Evolutionary conservation across 1,140 invertebrate genomes (phyloP).

Genomic region (Vanessa atalanta): DNA sequence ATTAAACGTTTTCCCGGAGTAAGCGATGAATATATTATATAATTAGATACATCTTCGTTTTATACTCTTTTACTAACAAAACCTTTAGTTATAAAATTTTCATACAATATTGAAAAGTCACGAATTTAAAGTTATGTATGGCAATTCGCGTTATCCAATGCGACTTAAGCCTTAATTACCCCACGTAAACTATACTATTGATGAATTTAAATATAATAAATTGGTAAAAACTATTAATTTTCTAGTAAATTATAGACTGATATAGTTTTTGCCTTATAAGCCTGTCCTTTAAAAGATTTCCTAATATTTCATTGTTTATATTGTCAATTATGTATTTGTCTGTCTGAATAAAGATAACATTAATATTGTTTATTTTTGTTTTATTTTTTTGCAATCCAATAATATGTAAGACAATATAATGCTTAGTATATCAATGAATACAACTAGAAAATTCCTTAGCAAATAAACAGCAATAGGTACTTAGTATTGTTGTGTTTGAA

Average conservation of each 20-base stretch:
- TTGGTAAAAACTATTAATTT: slow-evolving; percentile 35
- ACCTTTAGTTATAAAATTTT: background rate
- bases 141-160: slow-evolving; percentile 25
- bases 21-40: background rate
- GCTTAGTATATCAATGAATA: no score
- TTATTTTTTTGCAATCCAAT: slow-evolving; percentile 18
- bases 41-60: slow-evolving; percentile 9
- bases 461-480: no score
- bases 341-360: slow-evolving; percentile 44
- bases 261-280: slow-evolving; percentile 54
- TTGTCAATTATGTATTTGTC: slow-evolving; percentile 60
- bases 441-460: no score
- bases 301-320: slow-evolving; percentile 51
- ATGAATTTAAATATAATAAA: slow-evolving; percentile 33
- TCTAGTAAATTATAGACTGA: slow-evolving; percentile 53
- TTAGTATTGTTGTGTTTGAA: no score
- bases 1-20: background rate
- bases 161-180: slow-evolving; percentile 16
- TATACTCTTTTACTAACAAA: slow-evolving; percentile 6
- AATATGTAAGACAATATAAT: background rate
- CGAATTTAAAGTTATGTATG: slow-evolving; percentile 12
- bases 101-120: background rate
- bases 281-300: slow-evolving; percentile 41
- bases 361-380: slow-evolving; percentile 36
- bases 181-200: slow-evolving; percentile 25